Base-by-base conservation (phyloP, 2,797 vertebrate species). In the Oreochromis grahami region DNA sequence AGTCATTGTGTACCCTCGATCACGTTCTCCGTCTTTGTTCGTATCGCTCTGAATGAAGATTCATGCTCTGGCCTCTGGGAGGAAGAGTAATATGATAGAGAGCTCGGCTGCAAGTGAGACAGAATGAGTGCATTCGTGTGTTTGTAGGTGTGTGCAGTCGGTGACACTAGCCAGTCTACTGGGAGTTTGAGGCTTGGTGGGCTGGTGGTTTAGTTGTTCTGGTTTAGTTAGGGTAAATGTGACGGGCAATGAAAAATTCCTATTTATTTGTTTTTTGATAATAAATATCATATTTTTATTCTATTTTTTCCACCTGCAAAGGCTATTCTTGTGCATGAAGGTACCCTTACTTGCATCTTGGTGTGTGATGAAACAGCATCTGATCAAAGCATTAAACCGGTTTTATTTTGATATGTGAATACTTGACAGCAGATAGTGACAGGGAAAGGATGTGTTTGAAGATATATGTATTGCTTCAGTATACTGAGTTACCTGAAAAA, bases 11-110 rank as follows among this genome's bases (percentile, higher is more conserved):
- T 86, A 81, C 87, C 87, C 88, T 84, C 78, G 32, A 60, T 78
- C 82, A 79, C 84, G 74, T 82, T 79, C 84, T 91, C 88, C 79
- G 77, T 91, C 90, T 92, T 63, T 91, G 90, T 89, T 86, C 36
- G 19, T 86, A 89, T 88, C 82, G 77, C 84, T 81, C 88, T 70
- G 82, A 90, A 93, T 93, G 92, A 95, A 93, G 94, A 95, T 93
- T 90, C 90, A 94, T 94, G 93, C 50, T 82, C 76, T 55, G 88
- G 87, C 89, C 92, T 90, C 90, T 89, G 91, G 89, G 88, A 85
- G 85, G 68, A 83, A 80, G 88, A 81, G 79, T 93, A 93, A 94
- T 94, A 89, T 86, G 89, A 93, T 94, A 88, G 84, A 85, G 81
- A 56, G 52, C 68, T 77, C 21, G 70, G 29, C 85, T 74, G 79